A percentile compares a stretch with the other conserved stretches of the same genome.
phyloP scores from a whole-genome alignment of 2,797 vertebrate species.

The Tragopan temminckii region DNA sequence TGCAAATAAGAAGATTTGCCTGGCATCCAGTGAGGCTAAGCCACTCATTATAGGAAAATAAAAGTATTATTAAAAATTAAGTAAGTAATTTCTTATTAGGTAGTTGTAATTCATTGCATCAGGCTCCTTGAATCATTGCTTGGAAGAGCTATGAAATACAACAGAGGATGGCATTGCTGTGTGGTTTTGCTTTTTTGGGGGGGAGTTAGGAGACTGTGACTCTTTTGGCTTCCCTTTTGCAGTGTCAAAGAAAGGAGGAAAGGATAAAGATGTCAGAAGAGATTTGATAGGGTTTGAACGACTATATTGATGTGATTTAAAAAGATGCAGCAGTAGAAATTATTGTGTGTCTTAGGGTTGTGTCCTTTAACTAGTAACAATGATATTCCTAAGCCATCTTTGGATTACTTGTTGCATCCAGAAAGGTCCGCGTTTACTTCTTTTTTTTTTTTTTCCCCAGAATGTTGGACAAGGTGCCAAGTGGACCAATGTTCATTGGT shows the following conservation, averaged over 20 bases:
- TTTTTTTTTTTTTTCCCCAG: slow-evolving; percentile 74
- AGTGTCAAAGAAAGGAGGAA: not conserved
- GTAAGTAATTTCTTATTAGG: not conserved
- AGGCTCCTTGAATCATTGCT: not conserved
- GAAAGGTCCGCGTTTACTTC: not conserved
- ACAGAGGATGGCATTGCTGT: not conserved
- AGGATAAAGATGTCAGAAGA: not conserved
- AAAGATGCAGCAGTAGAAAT: not conserved
- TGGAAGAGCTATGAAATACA: not conserved
- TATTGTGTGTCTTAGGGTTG: not conserved
- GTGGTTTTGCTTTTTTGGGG: not conserved
- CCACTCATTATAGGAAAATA: not conserved
- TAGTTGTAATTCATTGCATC: not conserved
- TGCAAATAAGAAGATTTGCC: not conserved
- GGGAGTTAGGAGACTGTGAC: not conserved
- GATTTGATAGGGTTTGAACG: not conserved
- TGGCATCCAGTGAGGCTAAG: not conserved
- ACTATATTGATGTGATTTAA: not conserved
- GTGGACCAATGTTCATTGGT: slow-evolving; percentile 85
- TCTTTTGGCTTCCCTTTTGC: not conserved
- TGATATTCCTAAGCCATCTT: not conserved
- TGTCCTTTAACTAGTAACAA: not conserved
- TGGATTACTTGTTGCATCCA: not conserved
- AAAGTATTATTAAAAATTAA: not conserved
- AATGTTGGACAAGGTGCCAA: slow-evolving; percentile 87